Percentiles rank a stretch among this genome's conserved stretches.
phyloP scores from a whole-genome alignment of 2,888 invertebrate species.

The Lacanobia oleracea region DNA sequence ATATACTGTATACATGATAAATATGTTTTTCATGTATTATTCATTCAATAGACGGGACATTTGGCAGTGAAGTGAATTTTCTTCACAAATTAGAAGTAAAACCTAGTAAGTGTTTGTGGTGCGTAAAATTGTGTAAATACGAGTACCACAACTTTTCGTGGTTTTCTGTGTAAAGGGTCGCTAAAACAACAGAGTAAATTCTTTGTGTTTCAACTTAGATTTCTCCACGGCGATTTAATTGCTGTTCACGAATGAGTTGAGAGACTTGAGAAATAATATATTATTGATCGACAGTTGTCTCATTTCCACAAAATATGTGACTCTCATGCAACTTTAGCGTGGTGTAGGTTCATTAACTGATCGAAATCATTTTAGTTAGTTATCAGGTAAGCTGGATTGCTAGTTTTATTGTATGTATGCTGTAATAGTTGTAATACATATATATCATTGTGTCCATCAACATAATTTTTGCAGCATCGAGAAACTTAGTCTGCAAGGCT shows the following conservation, averaged over 20 bases:
- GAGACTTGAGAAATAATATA: background rate
- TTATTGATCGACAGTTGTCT: background rate
- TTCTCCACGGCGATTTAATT: background rate
- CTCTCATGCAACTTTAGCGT: background rate
- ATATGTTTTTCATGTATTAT: no score
- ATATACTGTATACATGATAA: no score
- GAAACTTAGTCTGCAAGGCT: background rate
- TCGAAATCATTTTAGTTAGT: background rate
- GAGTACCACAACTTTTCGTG: background rate
- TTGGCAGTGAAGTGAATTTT: no score
- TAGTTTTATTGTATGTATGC: no score
- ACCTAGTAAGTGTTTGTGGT: background rate
- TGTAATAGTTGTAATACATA: background rate
- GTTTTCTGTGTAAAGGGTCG: background rate
- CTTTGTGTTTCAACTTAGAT: background rate
- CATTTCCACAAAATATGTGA: background rate
- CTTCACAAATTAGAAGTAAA: no score
- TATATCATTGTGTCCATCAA: no score
- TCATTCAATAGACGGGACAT: constrained; percentile 4
- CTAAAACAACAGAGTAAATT: background rate
- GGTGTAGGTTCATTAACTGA: background rate
- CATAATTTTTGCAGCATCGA: background rate
- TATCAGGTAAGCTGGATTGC: background rate
- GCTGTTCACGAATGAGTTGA: background rate
- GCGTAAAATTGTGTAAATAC: background rate